A percentile compares a stretch with the other conserved stretches of the same genome.
Evolutionary conservation across 2,797 vertebrate species (phyloP).

Genomic region (Psittacula echo): DNA sequence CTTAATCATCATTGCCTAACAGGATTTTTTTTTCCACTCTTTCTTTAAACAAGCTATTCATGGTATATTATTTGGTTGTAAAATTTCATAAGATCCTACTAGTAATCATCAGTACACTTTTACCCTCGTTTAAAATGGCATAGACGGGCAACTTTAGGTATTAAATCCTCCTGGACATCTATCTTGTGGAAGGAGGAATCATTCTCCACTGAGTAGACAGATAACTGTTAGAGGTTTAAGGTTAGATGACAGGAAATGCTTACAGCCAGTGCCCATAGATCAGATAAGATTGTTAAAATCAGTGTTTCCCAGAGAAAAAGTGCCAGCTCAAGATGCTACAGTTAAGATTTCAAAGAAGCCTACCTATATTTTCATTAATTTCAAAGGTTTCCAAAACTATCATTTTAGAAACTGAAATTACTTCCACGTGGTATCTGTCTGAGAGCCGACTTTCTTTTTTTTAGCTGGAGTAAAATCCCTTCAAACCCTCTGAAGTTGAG

Average conservation of each 20-base stretch:
- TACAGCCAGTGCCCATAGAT: neutral
- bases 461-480: neutral
- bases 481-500: neutral
- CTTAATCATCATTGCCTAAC: fast-evolving
- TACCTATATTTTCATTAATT: neutral
- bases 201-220: neutral
- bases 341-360: neutral
- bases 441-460: neutral
- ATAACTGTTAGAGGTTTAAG: neutral
- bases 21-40: neutral
- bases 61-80: neutral
- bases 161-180: neutral
- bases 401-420: neutral
- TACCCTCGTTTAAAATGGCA: neutral
- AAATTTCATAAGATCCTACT: neutral
- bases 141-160: neutral
- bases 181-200: neutral
- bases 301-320: neutral
- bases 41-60: neutral
- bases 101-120: neutral
- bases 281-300: neutral
- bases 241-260: neutral
- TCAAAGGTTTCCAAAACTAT: neutral
- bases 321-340: neutral
- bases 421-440: fast-evolving